Conservation (phyloP, 2,797 vertebrate species). For the Valencia hispanica region DNA sequence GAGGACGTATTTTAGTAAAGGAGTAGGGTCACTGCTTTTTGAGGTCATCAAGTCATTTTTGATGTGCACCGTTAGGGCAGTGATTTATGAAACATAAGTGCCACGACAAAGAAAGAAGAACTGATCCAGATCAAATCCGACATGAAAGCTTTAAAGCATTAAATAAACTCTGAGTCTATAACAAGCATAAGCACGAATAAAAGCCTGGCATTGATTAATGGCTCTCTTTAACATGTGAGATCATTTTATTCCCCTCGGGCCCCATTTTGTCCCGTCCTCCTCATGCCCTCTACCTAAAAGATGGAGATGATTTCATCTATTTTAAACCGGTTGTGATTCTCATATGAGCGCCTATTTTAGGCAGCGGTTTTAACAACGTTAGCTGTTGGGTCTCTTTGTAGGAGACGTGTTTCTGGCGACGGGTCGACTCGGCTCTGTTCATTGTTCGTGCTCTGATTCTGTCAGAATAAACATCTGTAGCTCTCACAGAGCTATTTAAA, state of each 20-base stretch:
- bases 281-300: slow-evolving; percentile 15
- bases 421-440: slow-evolving; percentile 33
- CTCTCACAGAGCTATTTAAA: neutral
- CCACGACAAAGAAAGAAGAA: neutral
- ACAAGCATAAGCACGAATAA: neutral
- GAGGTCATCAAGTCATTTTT: neutral
- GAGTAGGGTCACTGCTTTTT: neutral
- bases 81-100: neutral
- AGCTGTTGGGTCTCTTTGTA: slow-evolving; percentile 26
- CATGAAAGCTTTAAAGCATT: neutral
- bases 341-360: slow-evolving; percentile 59
- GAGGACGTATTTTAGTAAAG: neutral
- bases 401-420: neutral
- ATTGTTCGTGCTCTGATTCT: slow-evolving; percentile 22
- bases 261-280: neutral
- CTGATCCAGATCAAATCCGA: neutral
- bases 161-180: neutral
- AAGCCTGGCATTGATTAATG: neutral
- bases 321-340: slow-evolving; percentile 52
- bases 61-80: too few relatives aligned
- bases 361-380: slow-evolving; percentile 16
- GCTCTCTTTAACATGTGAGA: slow-evolving; percentile 22
- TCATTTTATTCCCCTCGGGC: slow-evolving; percentile 4
- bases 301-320: slow-evolving; percentile 40
- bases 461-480: slow-evolving; percentile 12